Conservation (phyloP, 2,113 vertebrate genomes). For the Phodopus roborovskii region DNA sequence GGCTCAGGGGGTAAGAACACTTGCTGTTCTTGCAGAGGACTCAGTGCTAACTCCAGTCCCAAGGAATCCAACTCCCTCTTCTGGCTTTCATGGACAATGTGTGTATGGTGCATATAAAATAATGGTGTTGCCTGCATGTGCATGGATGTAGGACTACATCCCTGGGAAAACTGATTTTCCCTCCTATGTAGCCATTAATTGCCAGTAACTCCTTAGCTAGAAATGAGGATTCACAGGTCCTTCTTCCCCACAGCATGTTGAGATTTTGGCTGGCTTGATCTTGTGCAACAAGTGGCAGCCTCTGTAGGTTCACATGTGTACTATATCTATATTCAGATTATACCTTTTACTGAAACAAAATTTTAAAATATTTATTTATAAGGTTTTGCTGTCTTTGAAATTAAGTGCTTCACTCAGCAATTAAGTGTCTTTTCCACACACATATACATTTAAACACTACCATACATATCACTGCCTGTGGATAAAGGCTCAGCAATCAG, state of each 20-base stretch:
- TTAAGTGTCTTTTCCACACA: neutral
- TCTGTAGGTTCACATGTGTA: neutral
- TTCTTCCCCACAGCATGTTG: too few species aligned
- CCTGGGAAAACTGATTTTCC: neutral
- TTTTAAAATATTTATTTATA: constrained; percentile 38
- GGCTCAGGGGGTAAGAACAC: neutral
- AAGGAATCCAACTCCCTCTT: neutral
- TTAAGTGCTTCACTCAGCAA: neutral
- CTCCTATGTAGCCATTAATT: neutral
- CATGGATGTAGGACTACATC: neutral
- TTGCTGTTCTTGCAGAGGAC: neutral
- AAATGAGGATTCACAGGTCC: neutral
- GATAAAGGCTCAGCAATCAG: neutral
- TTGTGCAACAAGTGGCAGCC: neutral
- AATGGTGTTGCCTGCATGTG: neutral
- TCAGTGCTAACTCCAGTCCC: neutral
- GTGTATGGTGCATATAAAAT: neutral
- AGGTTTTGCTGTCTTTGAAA: constrained; percentile 21
- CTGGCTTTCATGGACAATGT: neutral
- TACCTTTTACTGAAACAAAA: neutral
- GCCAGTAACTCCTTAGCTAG: too few species aligned
- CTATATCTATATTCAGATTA: neutral
- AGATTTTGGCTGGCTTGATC: neutral
- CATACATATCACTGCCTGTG: neutral
- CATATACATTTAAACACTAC: neutral